Percentiles rank a stretch among this genome's conserved stretches.
Evolutionary conservation across 1,140 invertebrate genomes (phyloP).

Genomic region (Drosophila pachea): DNA sequence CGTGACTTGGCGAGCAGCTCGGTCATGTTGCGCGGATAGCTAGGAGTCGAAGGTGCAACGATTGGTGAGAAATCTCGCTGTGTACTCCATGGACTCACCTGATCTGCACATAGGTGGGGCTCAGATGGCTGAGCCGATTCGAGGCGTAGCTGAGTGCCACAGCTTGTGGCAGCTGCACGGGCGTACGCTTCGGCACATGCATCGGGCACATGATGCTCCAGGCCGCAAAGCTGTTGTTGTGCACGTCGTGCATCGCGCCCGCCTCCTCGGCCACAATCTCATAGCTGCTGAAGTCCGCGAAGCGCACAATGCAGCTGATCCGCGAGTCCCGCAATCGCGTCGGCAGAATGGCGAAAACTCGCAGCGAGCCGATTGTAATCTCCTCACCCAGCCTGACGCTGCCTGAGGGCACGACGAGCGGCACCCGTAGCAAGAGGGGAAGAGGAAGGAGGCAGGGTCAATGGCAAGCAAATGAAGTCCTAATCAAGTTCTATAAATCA

Average conservation of each 20-base stretch:
- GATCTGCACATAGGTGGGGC: slow-evolving; percentile 67
- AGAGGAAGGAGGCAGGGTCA: too few species aligned
- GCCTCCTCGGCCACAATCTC: slow-evolving; percentile 63
- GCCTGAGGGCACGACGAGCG: slow-evolving; percentile 35
- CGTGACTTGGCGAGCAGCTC: slow-evolving; percentile 56
- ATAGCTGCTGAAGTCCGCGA: slow-evolving; percentile 54
- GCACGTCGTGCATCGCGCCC: slow-evolving; percentile 64
- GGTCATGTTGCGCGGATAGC: slow-evolving; percentile 69
- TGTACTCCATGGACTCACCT: slow-evolving; percentile 39
- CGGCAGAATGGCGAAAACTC: slow-evolving; percentile 70
- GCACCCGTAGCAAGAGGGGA: too few species aligned
- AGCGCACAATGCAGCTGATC: slow-evolving; percentile 65
- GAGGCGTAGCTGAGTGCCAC: slow-evolving; percentile 66
- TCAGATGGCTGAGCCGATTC: slow-evolving; percentile 64
- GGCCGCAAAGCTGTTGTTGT: slow-evolving; percentile 68
- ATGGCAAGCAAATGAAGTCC: too few species aligned
- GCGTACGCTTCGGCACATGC: slow-evolving; percentile 32
- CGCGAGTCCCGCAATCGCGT: slow-evolving; percentile 48
- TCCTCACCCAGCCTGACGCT: slow-evolving; percentile 49
- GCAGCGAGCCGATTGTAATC: slow-evolving; percentile 64
- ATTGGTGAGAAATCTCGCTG: not conserved
- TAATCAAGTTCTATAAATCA: too few species aligned
- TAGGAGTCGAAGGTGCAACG: not conserved
- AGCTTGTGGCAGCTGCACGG: slow-evolving; percentile 55
- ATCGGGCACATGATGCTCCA: slow-evolving; percentile 74